phyloP scores from a whole-genome alignment of 2,888 invertebrate genomes.

The Masnerella sp. region DNA sequence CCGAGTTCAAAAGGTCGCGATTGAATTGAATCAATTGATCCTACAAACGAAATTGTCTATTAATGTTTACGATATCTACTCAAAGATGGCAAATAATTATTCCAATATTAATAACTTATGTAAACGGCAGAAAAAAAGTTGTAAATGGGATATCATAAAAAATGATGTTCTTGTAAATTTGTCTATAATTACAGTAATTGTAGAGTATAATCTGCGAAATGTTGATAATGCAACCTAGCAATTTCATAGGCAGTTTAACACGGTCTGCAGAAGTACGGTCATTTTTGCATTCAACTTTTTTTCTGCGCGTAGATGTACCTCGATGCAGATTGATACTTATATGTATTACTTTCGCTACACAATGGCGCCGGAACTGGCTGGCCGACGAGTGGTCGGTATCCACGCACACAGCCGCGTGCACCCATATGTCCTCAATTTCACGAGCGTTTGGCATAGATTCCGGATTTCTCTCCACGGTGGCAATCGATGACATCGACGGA shows the following conservation, averaged over 20 bases:
- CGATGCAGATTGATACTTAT: constrained; percentile 27
- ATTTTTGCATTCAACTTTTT: too few species aligned
- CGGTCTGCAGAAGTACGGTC: neutral
- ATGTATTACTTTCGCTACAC: constrained; percentile 47
- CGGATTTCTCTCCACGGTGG: constrained; percentile 70
- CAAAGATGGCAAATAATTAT: too few species aligned
- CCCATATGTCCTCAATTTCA: constrained; percentile 73
- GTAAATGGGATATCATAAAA: too few species aligned
- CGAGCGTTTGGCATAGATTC: constrained; percentile 75
- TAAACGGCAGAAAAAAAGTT: too few species aligned
- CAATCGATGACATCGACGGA: constrained; percentile 58
- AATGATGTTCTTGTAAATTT: too few species aligned
- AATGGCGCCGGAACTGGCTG: constrained; percentile 39
- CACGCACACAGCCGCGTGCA: constrained; percentile 38
- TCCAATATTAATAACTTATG: too few species aligned
- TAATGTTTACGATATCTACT: constrained; percentile 59
- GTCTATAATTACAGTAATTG: too few species aligned
- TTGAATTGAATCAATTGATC: too few species aligned
- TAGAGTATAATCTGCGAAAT: too few species aligned
- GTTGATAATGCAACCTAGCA: too few species aligned
- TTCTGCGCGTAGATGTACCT: neutral
- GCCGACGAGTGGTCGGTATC: constrained; percentile 12
- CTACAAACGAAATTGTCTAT: constrained; percentile 63
- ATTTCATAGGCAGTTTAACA: too few species aligned
- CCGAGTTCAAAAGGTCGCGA: constrained; percentile 20